Conservation (phyloP, 2,888 invertebrate species). For the Chymomyza caudatula region DNA sequence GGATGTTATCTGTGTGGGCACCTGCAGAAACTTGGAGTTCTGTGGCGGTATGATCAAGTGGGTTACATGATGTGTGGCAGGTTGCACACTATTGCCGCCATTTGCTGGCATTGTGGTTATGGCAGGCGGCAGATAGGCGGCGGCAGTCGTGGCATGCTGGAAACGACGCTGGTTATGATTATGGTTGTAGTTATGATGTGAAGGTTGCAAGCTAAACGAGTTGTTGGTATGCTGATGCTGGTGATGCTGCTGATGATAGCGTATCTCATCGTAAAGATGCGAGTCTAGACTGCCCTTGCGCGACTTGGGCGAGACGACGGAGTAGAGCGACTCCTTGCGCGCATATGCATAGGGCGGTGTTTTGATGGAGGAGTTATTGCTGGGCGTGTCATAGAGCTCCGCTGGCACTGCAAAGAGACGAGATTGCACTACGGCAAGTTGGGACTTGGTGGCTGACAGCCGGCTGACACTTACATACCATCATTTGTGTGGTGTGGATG, state of each 20-base stretch:
- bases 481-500: slow-evolving; percentile 73
- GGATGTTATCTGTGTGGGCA: slow-evolving; percentile 56
- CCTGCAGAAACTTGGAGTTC: slow-evolving; percentile 70
- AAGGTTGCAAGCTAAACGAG: slow-evolving; percentile 18
- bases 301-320: slow-evolving; percentile 73
- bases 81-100: slow-evolving; percentile 9
- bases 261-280: slow-evolving; percentile 77
- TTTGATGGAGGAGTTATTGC: slow-evolving; percentile 72
- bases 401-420: slow-evolving; percentile 43
- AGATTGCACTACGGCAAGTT: background rate
- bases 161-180: slow-evolving; percentile 25
- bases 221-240: slow-evolving; percentile 39
- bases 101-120: slow-evolving; percentile 14
- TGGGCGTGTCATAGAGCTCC: slow-evolving; percentile 77
- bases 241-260: slow-evolving; percentile 67
- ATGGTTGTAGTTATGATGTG: slow-evolving; percentile 14
- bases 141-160: slow-evolving; percentile 54
- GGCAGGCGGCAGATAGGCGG: slow-evolving; percentile 49
- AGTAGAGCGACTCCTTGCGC: slow-evolving; percentile 75
- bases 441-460: background rate
- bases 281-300: slow-evolving; percentile 77
- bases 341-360: slow-evolving; percentile 74
- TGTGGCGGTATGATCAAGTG: slow-evolving; percentile 74
- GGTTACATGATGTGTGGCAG: slow-evolving; percentile 51
- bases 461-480: slow-evolving; percentile 74